Percentiles rank a stretch among this genome's conserved stretches.
Evolutionary conservation across 23 tunicate species (phyloP).

Genomic region (Trididemnum miniatum): DNA sequence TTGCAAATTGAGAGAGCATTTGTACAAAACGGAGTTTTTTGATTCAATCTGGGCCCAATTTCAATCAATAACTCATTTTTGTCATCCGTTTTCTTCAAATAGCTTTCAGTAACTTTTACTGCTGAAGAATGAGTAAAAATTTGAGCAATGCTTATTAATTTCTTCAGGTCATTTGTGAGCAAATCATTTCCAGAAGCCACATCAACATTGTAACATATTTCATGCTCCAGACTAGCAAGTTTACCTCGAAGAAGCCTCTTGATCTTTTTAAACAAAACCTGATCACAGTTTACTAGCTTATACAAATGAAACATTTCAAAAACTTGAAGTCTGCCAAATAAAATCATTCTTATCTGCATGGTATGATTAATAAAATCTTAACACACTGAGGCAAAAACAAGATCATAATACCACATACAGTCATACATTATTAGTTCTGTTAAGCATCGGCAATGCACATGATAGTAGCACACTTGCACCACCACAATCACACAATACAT

Average conservation of each 20-base stretch:
- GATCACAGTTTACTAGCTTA: background rate
- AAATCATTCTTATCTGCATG: no score
- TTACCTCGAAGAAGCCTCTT: background rate
- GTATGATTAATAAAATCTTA: no score
- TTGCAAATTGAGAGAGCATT: conserved; percentile 64
- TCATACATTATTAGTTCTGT: no score
- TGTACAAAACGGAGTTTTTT: conserved; percentile 73
- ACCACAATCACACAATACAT: no score
- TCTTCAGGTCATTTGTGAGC: background rate
- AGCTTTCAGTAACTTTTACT: background rate
- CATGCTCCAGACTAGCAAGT: background rate
- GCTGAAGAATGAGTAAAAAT: conserved; percentile 6
- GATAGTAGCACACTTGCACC: no score
- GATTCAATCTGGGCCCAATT: conserved; percentile 74
- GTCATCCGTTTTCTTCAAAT: background rate
- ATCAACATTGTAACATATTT: conserved; percentile 30
- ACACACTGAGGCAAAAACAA: no score
- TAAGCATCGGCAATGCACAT: no score
- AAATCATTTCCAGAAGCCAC: background rate
- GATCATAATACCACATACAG: no score
- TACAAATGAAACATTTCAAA: conserved; percentile 1
- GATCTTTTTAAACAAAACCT: background rate
- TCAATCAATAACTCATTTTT: conserved; percentile 35
- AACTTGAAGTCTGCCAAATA: no score
- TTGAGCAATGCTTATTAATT: conserved; percentile 27